Evolutionary conservation across 2,888 invertebrate genomes (phyloP), one percentile per base, ranked within the genome.

Genomic region (Drosophila formosana): DNA sequence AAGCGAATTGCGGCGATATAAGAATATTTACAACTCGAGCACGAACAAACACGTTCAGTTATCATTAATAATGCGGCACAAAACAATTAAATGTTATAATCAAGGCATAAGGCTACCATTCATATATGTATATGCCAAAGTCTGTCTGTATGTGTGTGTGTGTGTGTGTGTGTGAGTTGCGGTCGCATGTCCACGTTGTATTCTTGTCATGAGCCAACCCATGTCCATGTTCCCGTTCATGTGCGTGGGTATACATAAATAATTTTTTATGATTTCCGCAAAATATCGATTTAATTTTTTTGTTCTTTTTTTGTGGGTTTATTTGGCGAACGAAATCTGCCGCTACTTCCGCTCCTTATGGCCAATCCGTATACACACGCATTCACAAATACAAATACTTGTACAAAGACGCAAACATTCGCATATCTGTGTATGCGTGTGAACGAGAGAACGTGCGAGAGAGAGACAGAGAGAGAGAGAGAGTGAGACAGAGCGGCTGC

Each of bases 191-290:
- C 57, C 70, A 57, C 52, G 32, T 53, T 70, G 57, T 53, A 63
- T 70, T 71, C 63, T 52, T 71, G 75, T 63, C 62, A 57, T 37
- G 70, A 62, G 70, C 69, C 37, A 39, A 45, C 62, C 67, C 74
- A 55, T 62, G 62, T 74, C 53, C 75, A 60, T 72, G 60, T 53
- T 66, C 23, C 55, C 53, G 30, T 43, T 65, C 58, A 56, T 62
- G 80, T 76, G 87, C 76, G 67, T 77, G 72, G 81, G 77, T 70
- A 83, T 77, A 83, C 84, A 87, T 83, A 83, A 82, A 87, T 83
- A 77, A 72, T 70, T 80, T 80, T 87, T 82, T 82, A 76, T 86
- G 71, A 76, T 86, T 74, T 80, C 72, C 74, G 70, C 68, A 83
- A 80, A 80, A 80, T 87, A 82, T 82, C 81, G 82, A 87, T 82